A percentile compares a stretch with the other conserved stretches of the same genome.
Evolutionary conservation across 64 coral and sea anemone species (phyloP).

Genomic region (Montipora foliosa): DNA sequence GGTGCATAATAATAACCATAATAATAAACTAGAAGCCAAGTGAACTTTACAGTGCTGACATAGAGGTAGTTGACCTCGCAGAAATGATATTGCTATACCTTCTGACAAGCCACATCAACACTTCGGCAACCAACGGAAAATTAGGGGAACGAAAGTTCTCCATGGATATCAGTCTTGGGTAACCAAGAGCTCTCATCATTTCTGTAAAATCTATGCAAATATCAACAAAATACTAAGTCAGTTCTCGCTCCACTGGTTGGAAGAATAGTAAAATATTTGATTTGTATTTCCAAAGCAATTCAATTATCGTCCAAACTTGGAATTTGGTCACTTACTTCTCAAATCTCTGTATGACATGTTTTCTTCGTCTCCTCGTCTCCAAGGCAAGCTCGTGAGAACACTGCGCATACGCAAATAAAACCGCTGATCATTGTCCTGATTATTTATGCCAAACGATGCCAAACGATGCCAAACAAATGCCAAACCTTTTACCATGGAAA

Average conservation of each 20-base stretch:
- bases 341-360: constrained; percentile 98
- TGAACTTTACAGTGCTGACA: too few relatives aligned
- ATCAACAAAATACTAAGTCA: not conserved
- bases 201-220: constrained; percentile 93
- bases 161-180: constrained; percentile 98
- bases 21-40: too few relatives aligned
- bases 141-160: constrained; percentile 99
- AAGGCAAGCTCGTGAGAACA: not conserved
- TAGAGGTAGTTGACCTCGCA: too few relatives aligned
- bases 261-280: not conserved
- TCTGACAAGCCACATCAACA: constrained; percentile 96
- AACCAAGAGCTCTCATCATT: constrained; percentile 98
- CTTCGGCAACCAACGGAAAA: constrained; percentile 97
- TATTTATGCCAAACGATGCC: too few relatives aligned
- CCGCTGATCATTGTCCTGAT: constrained; percentile 38
- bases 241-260: not conserved
- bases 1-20: too few relatives aligned
- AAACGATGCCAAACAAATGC: too few relatives aligned
- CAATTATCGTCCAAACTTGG: too few relatives aligned
- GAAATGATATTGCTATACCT: constrained; percentile 49
- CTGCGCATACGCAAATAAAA: constrained; percentile 58
- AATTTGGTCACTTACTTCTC: constrained; percentile 81
- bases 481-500: constrained; percentile 60
- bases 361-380: not conserved
- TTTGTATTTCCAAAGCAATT: too few relatives aligned